Evolutionary conservation across 2,113 vertebrate genomes (phyloP).

Genomic region (Antechinus flavipes): DNA sequence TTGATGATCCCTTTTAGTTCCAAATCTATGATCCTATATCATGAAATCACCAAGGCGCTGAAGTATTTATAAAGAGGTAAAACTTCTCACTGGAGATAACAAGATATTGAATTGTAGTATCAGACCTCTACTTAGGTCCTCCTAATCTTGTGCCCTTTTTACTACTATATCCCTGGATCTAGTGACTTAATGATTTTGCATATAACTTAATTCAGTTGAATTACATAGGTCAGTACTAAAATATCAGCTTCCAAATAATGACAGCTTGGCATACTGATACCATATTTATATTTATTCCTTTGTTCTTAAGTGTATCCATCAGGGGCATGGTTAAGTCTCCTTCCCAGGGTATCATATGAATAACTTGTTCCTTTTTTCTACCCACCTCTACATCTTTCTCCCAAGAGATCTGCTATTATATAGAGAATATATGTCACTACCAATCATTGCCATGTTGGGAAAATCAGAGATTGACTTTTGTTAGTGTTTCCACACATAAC

Average conservation of each 20-base stretch:
- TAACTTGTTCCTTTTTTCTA: conserved; percentile 67
- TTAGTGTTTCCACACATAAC: conserved; percentile 49
- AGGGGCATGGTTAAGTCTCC: background rate
- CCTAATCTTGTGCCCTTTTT: background rate
- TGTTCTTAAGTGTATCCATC: conserved; percentile 56
- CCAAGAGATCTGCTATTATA: conserved; percentile 72
- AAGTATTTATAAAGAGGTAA: background rate
- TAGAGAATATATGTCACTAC: conserved; percentile 59
- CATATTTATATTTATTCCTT: conserved; percentile 45
- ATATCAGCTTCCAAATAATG: conserved; percentile 41
- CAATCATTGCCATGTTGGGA: conserved; percentile 61
- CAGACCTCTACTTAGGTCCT: background rate
- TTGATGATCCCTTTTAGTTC: background rate
- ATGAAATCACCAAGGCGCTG: background rate
- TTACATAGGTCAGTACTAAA: conserved; percentile 25
- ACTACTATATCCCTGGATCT: background rate
- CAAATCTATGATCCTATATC: background rate
- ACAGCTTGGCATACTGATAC: background rate
- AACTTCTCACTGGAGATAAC: background rate
- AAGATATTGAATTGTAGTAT: background rate
- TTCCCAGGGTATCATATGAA: conserved; percentile 57
- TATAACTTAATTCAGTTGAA: conserved; percentile 36
- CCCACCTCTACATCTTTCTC: conserved; percentile 69
- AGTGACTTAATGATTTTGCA: background rate
- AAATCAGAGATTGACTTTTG: conserved; percentile 41